phyloP scores from a whole-genome alignment of 2,797 vertebrate species.

The Moxostoma hubbsi region DNA sequence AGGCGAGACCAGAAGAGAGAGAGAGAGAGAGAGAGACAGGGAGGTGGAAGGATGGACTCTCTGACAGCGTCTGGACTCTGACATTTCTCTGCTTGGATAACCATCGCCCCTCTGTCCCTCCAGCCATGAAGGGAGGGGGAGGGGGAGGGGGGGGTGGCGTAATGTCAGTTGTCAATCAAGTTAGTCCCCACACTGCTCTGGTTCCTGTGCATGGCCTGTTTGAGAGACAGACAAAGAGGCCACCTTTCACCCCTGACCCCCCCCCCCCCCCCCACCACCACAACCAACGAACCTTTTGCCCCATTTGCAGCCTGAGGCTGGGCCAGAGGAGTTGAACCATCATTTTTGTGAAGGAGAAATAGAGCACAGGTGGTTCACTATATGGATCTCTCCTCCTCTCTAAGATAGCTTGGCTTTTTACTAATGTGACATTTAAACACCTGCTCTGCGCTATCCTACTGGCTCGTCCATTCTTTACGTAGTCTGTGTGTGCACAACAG shows the following conservation, averaged over 20 bases:
- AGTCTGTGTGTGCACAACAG: not conserved
- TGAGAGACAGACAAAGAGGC: constrained; percentile 60
- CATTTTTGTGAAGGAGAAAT: constrained; percentile 41
- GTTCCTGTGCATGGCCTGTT: constrained; percentile 44
- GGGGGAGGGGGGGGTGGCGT: constrained; percentile 57
- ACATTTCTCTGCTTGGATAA: constrained; percentile 87
- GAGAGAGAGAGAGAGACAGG: constrained; percentile 4
- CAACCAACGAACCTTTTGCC: constrained; percentile 44
- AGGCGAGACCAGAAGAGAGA: constrained; percentile 1
- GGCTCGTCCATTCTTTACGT: constrained; percentile 20
- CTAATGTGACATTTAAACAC: constrained; percentile 40
- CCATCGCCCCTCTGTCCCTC: constrained; percentile 75
- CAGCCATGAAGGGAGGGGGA: constrained; percentile 71
- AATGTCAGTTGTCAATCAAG: constrained; percentile 87
- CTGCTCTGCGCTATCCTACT: constrained; percentile 24
- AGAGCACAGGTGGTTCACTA: constrained; percentile 52
- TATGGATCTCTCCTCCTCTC: constrained; percentile 22
- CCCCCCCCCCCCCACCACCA: constrained; percentile 46
- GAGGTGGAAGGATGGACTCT: constrained; percentile 34
- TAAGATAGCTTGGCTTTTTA: constrained; percentile 23
- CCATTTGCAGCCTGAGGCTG: constrained; percentile 48
- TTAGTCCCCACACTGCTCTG: constrained; percentile 42
- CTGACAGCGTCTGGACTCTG: constrained; percentile 69
- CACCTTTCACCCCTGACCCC: constrained; percentile 52
- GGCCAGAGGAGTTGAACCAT: constrained; percentile 45